Evolutionary conservation across 2,113 vertebrate genomes (phyloP).

Genomic region (Mandrillus leucophaeus): DNA sequence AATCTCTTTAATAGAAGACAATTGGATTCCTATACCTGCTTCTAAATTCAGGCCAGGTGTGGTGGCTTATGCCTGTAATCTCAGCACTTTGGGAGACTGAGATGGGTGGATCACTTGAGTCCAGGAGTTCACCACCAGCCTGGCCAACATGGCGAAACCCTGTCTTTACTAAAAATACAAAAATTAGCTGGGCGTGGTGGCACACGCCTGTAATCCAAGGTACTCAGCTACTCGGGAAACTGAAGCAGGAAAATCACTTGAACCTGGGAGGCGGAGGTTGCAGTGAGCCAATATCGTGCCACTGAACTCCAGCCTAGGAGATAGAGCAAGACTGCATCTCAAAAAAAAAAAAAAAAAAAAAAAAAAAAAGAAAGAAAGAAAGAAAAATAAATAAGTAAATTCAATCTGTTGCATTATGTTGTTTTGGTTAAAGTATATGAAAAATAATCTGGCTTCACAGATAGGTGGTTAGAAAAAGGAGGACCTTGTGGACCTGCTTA

Average conservation of each 20-base stretch:
- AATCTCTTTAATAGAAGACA: too few relatives aligned
- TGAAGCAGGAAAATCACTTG: not conserved
- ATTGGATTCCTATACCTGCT: too few relatives aligned
- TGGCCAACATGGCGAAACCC: not conserved
- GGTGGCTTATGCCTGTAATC: not conserved
- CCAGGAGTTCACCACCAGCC: not conserved
- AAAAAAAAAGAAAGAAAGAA: too few relatives aligned
- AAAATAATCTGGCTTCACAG: not conserved
- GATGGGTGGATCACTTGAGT: not conserved
- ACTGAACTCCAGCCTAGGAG: not conserved
- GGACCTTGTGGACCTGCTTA: not conserved
- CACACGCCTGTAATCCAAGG: not conserved
- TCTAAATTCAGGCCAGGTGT: too few relatives aligned
- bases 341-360: not conserved
- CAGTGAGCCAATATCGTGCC: not conserved
- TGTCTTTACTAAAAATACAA: not conserved
- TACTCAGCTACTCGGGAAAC: not conserved
- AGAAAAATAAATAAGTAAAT: not conserved
- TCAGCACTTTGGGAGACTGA: not conserved
- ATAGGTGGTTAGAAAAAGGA: not conserved
- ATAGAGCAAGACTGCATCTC: not conserved
- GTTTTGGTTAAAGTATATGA: not conserved
- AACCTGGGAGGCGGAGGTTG: not conserved
- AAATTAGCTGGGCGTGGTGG: not conserved
- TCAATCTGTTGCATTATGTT: not conserved